Evolutionary conservation across 2,888 invertebrate genomes (phyloP).

Genomic region (Apotomis capreana): DNA sequence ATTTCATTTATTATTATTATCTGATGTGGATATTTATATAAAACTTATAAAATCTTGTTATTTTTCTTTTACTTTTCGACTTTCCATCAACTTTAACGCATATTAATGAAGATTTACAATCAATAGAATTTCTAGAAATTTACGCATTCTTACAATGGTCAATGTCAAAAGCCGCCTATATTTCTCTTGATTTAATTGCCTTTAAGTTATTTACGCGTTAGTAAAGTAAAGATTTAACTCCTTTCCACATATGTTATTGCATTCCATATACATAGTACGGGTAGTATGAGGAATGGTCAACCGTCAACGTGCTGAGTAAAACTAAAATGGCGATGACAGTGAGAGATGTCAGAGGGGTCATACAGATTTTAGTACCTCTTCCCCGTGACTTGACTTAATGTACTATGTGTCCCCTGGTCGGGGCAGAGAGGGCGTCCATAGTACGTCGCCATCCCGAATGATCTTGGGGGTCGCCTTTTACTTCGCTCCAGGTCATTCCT

Average conservation of each 20-base stretch:
- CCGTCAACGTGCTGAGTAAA: no score
- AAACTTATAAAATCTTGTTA: not conserved
- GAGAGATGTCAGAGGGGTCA: no score
- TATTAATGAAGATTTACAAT: not conserved
- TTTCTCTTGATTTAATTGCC: not conserved
- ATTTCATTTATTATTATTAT: no score
- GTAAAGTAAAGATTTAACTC: conserved; percentile 16
- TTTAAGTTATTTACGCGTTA: not conserved
- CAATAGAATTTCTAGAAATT: not conserved
- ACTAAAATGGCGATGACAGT: no score
- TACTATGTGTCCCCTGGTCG: no score
- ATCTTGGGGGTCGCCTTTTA: no score
- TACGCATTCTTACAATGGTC: not conserved
- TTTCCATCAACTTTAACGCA: not conserved
- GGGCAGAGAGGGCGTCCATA: no score
- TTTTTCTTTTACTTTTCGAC: not conserved
- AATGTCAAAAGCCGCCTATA: not conserved
- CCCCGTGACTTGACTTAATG: no score
- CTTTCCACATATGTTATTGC: conserved; percentile 17
- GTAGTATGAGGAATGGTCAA: not conserved
- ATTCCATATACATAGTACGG: not conserved
- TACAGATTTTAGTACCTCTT: no score
- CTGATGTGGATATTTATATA: no score
- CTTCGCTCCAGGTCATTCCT: no score
- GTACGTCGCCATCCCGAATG: no score